Percentiles rank a stretch among this genome's conserved stretches.
Evolutionary conservation across 2,797 vertebrate species (phyloP).

Genomic region (Gephyroberyx darwinii): DNA sequence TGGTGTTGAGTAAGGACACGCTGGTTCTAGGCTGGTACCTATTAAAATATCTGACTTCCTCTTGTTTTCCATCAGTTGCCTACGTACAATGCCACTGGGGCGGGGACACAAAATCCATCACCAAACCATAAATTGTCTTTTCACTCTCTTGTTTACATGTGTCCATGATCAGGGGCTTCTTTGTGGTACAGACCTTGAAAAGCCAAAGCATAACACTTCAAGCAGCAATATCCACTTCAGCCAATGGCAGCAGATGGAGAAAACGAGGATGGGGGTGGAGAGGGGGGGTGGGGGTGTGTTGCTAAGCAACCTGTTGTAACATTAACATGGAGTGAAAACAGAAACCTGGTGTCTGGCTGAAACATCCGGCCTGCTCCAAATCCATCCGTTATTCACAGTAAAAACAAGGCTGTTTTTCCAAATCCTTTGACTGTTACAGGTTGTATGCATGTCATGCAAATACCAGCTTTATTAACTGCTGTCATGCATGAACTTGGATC

Average conservation of each 20-base stretch:
- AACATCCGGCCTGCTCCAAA: slow-evolving; percentile 60
- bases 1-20: slow-evolving; percentile 27
- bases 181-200: slow-evolving; percentile 71
- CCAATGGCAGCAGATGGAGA: slow-evolving; percentile 64
- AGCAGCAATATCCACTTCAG: slow-evolving; percentile 64
- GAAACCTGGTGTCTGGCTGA: slow-evolving; percentile 70
- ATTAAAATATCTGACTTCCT: slow-evolving; percentile 52
- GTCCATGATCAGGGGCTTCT: slow-evolving; percentile 48
- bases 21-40: slow-evolving; percentile 8
- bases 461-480: not conserved
- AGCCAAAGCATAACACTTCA: slow-evolving; percentile 64
- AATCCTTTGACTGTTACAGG: slow-evolving; percentile 13
- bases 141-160: slow-evolving; percentile 75
- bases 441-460: not conserved
- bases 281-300: slow-evolving; percentile 55
- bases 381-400: slow-evolving; percentile 48
- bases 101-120: slow-evolving; percentile 69
- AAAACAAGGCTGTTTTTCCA: slow-evolving; percentile 36
- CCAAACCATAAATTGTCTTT: slow-evolving; percentile 68
- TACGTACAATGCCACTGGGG: slow-evolving; percentile 27
- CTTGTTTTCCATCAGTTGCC: slow-evolving; percentile 49
- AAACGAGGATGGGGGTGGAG: slow-evolving; percentile 23
- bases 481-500: not conserved
- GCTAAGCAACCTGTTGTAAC: slow-evolving; percentile 78
- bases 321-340: slow-evolving; percentile 78